Conservation (phyloP, 2,797 vertebrate genomes). For the Enteromius paludinosus region DNA sequence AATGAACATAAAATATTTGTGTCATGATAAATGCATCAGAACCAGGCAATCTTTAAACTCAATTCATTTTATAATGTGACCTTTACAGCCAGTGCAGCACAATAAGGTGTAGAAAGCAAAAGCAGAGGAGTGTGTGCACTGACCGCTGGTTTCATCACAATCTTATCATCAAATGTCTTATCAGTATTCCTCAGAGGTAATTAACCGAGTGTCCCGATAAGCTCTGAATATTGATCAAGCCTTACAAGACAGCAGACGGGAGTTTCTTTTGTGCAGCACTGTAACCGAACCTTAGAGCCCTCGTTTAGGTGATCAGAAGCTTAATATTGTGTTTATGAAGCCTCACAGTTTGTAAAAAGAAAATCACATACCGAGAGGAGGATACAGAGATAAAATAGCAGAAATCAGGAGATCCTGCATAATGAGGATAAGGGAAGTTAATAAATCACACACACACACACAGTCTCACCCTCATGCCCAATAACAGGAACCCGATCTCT, state of each 20-base stretch:
- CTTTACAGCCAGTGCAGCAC: not conserved
- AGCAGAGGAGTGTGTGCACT: not conserved
- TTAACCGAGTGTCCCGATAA: constrained; percentile 43
- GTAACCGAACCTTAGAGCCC: not conserved
- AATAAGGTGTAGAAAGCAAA: not conserved
- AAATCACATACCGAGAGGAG: not conserved
- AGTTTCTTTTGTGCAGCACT: constrained; percentile 5
- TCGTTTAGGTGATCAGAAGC: constrained; percentile 7
- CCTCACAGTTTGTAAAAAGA: not conserved
- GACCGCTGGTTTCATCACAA: constrained; percentile 30
- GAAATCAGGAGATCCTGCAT: not conserved
- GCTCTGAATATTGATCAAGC: constrained; percentile 42
- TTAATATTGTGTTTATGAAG: constrained; percentile 9
- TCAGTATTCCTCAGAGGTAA: constrained; percentile 43
- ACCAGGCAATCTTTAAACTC: not conserved
- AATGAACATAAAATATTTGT: not conserved
- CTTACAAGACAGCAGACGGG: constrained; percentile 1
- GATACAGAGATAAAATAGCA: not conserved
- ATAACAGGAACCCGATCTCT: constrained; percentile 87
- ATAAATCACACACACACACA: not conserved
- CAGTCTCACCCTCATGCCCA: constrained; percentile 89
- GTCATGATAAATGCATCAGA: not conserved
- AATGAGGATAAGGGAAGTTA: not conserved
- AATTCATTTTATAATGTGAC: not conserved
- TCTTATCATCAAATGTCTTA: constrained; percentile 39